Evolutionary conservation across 2,113 vertebrate genomes (phyloP), one percentile per base, ranked within the genome.

Genomic region (Clinocottus analis): DNA sequence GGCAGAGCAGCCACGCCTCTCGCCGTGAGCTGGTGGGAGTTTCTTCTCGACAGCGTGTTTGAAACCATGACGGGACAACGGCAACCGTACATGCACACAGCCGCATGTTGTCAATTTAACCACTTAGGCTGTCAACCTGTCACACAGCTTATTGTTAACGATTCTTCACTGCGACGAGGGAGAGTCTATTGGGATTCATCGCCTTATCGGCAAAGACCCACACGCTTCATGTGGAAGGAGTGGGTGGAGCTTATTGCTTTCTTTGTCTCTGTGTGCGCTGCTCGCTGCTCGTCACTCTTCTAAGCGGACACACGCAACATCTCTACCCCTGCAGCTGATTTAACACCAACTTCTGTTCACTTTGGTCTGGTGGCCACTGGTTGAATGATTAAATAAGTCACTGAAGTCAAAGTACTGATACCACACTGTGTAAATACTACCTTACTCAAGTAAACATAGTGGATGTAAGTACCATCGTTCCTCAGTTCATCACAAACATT

Each of bases 51-150:
- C 66, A 17, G 11, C n/a, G 33, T 43, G 53, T 66, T 49, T 39
- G 27, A 13, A 68, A 43, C 43, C 27, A 3, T 43, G 56, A 53
- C 62, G 53, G 71, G 13, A 55, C 14, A 16, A 45, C 45, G 27
- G 10, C 2, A 39, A 31, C 0, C 31, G 11, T 29, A 37, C 13
- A 6, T 58, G 37, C 21, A 25, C 23, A 23, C 33, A 27, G 16
- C 39, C 5, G 16, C 23, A 5, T 66, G 69, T 53, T 80, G 72
- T 79, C 76, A 85, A 10, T 60, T 68, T 17, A n/a, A 61, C 41
- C 65, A 65, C 21, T 51, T 8, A 61, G 25, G 33, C n/a, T 77
- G 76, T 80, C 77, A 51, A 12, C 13, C 45, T 5, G 37, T 70
- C 79, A 25, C 49, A 25, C 49, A 63, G 6, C 33, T 62, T 33